Percentiles rank a stretch among this genome's conserved stretches.
These are phyloP conservation scores for Argyrosomus regius DNA, from an alignment of 2,797 vertebrate species.

Conservation along the genomic window DNA sequence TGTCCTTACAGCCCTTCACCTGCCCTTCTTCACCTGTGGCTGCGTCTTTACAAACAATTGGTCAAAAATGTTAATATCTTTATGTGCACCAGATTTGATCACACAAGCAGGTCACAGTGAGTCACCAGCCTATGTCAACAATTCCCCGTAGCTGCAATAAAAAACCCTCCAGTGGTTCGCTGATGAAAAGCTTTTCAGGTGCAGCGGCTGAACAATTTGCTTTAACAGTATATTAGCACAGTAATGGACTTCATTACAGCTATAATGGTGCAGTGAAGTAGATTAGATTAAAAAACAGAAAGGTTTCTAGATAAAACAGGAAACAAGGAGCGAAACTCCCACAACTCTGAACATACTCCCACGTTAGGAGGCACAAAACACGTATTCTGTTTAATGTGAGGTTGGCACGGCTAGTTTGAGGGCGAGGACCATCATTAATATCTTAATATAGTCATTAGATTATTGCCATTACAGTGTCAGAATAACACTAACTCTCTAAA, in stretches of 20 bases:
- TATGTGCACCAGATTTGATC: background rate
- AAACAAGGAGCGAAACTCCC: background rate
- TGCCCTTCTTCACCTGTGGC: background rate
- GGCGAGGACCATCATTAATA: background rate
- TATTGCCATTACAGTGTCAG: background rate
- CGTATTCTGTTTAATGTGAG: background rate
- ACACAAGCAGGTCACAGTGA: background rate
- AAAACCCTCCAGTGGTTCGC: background rate
- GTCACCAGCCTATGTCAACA: slow-evolving; percentile 5
- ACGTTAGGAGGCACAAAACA: background rate
- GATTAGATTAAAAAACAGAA: background rate
- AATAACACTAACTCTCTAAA: background rate
- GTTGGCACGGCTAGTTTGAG: background rate
- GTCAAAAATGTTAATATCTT: slow-evolving; percentile 11
- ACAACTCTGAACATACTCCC: background rate
- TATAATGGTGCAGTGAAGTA: background rate
- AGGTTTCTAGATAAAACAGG: background rate
- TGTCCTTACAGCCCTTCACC: background rate
- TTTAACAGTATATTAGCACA: slow-evolving; percentile 9
- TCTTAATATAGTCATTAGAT: background rate
- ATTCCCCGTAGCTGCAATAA: background rate
- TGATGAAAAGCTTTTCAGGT: slow-evolving; percentile 4
- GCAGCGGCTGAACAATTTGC: slow-evolving; percentile 3
- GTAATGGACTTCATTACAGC: background rate
- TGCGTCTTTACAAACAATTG: background rate